Base-by-base conservation (phyloP, 1,140 invertebrate species). In the Lasioglossum albipes region DNA sequence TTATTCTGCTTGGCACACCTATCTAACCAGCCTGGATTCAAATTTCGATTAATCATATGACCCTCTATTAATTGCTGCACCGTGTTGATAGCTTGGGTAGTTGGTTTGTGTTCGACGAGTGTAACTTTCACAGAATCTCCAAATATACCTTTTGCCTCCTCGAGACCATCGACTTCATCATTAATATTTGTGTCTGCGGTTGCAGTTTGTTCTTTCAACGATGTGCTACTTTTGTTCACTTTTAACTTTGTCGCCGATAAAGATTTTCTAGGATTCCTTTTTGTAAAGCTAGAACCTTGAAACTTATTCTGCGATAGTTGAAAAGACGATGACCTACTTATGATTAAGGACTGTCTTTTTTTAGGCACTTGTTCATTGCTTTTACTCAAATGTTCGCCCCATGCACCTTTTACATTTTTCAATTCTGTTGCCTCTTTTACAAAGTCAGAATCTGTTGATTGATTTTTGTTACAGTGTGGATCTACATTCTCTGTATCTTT, bases 201-300 rank as follows among this genome's bases (percentile, higher is more conserved):
- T 12, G 27, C 31, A 0, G 2, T 45, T 20, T 65, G 52, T 52
- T 75, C 64, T 1, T 9, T 20, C 2, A 5, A 2, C 36, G 36
- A 36, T 36, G 36, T 5, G 36, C 13, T 49, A 6, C 42, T 7
- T 86, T 82, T 31, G 84, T 90, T 89, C 45, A 4, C 87, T 74
- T 82, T 89, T 54, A 84, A 74, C 82, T 86, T 91, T 45, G 87
- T 90, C 9, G 86, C 81, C 6, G 94, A 92, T n/a, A 95, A 80
- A 0, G 95, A 95, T 91, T 97, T 97, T 88, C 96, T 94, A 18
- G 96, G 96, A 93, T 97, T 97, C 79, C 96, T 93, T 88, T 96
- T 95, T 36, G 94, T 94, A 91, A 97, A 95, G 89, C 93, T 95
- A 75, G 95, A 94, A 62, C 94, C 94, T 59, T 95, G 94, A 91